A percentile compares a stretch with the other conserved stretches of the same genome.
These are phyloP conservation scores for Thyatira batis DNA, from an alignment of 2,888 invertebrate genomes.

Conservation along the genomic window DNA sequence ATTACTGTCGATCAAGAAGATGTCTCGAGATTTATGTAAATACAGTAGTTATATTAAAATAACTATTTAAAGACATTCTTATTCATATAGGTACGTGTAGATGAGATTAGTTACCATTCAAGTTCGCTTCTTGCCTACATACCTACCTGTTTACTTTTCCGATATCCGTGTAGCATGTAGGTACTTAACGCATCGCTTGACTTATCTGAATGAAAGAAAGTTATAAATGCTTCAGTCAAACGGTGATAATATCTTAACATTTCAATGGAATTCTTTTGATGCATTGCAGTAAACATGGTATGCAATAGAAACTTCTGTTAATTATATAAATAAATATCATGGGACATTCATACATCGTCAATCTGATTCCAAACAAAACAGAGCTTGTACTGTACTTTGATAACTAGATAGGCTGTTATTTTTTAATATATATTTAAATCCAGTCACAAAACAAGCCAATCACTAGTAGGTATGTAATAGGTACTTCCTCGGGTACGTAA, in stretches of 20 bases:
- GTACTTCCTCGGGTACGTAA: too few relatives aligned
- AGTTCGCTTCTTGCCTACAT: background rate
- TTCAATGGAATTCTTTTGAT: background rate
- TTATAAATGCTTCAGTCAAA: background rate
- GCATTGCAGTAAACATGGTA: background rate
- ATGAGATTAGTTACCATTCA: background rate
- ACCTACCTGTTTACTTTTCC: background rate
- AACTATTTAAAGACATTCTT: background rate
- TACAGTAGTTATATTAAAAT: background rate
- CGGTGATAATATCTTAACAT: background rate
- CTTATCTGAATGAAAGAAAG: background rate
- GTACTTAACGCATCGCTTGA: constrained; percentile 1
- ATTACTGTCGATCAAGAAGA: too few relatives aligned
- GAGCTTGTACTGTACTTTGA: too few relatives aligned
- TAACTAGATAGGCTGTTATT: too few relatives aligned
- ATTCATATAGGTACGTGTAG: background rate
- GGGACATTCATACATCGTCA: too few relatives aligned
- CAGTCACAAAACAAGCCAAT: too few relatives aligned
- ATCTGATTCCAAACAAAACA: too few relatives aligned
- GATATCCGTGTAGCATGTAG: background rate
- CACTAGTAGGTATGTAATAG: too few relatives aligned
- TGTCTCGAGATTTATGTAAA: too few relatives aligned
- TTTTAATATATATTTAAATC: too few relatives aligned
- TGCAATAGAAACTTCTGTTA: too few relatives aligned
- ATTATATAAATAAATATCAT: too few relatives aligned